These are phyloP conservation scores for Sebastes flavidus DNA, from an alignment of 2,797 vertebrate genomes.

Conservation along the genomic window DNA sequence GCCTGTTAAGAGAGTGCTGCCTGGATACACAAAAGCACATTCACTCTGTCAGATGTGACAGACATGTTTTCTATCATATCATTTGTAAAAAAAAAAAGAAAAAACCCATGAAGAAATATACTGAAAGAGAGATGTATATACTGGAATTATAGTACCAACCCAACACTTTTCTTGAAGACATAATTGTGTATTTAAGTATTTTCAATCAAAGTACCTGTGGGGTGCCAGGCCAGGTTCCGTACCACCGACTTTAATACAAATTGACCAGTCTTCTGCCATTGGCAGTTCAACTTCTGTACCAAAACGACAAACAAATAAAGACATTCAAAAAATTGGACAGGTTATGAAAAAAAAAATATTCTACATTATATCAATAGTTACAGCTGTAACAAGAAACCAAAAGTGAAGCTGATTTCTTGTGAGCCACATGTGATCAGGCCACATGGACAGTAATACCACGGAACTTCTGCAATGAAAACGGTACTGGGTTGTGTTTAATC, in stretches of 20 bases:
- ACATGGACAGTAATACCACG: neutral
- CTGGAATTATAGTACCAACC: neutral
- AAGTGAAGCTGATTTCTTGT: conserved; percentile 19
- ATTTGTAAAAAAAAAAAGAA: neutral
- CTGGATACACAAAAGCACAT: conserved; percentile 65
- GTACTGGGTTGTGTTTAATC: neutral
- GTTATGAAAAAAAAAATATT: neutral
- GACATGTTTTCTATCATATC: neutral
- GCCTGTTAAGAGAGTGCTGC: conserved; percentile 90
- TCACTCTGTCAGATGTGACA: neutral
- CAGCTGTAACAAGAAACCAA: conserved; percentile 7
- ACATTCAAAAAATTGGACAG: neutral
- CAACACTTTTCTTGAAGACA: neutral
- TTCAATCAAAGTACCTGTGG: conserved; percentile 84
- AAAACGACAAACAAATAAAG: neutral
- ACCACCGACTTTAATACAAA: conserved; percentile 89
- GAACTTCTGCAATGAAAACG: conserved; percentile 25
- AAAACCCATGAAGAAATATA: neutral
- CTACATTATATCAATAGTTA: neutral
- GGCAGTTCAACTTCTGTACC: conserved; percentile 86
- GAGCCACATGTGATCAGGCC: conserved; percentile 43
- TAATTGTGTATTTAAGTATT: neutral
- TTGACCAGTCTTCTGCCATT: conserved; percentile 96
- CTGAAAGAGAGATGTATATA: neutral
- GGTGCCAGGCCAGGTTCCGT: conserved; percentile 95